Percentiles rank a stretch among this genome's conserved stretches.
These are phyloP conservation scores for Tiliacea citrago DNA, from an alignment of 2,888 invertebrate species.

Conservation along the genomic window DNA sequence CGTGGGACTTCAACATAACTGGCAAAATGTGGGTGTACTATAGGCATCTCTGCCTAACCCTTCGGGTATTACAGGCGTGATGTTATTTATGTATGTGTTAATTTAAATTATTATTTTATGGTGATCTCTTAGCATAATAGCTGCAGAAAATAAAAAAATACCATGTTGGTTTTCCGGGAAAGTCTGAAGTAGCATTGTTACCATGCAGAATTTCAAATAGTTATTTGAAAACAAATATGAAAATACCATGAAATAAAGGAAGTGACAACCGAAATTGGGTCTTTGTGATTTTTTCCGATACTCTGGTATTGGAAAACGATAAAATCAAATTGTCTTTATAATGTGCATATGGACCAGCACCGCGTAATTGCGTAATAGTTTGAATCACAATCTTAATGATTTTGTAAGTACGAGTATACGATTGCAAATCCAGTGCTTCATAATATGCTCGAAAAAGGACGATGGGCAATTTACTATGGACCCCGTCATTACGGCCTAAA, in stretches of 20 bases:
- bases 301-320: constrained; percentile 21
- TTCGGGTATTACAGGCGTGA: no score
- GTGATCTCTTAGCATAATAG: not conserved
- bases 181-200: not conserved
- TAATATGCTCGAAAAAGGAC: no score
- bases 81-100: not conserved
- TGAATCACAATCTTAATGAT: no score
- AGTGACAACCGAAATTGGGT: constrained; percentile 6
- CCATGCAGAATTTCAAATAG: not conserved
- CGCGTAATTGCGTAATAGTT: no score
- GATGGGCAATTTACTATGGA: no score
- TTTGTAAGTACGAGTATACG: no score
- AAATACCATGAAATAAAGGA: not conserved
- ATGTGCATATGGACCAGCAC: not conserved
- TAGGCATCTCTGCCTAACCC: no score
- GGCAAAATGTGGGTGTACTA: no score
- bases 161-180: not conserved
- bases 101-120: not conserved
- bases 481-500: no score
- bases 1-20: no score
- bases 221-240: not conserved
- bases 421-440: no score
- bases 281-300: not conserved
- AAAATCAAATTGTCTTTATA: constrained; percentile 17
- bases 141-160: not conserved